phyloP scores from a whole-genome alignment of 1,140 invertebrate species.

The Dendrolimus kikuchii region DNA sequence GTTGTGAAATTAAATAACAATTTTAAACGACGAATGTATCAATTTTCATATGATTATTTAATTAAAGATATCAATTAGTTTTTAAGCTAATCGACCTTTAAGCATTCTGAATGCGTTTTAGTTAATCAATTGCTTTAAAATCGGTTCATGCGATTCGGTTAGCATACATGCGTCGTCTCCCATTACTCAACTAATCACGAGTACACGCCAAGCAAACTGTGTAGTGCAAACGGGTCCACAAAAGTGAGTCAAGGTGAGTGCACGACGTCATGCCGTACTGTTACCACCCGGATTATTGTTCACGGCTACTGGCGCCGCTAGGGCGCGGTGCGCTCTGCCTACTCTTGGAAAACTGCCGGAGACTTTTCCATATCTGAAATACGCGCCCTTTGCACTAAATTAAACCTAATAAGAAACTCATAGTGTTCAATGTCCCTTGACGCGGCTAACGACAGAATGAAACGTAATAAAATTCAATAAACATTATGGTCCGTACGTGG shows the following conservation, averaged over 20 bases:
- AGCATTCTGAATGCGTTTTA: not conserved
- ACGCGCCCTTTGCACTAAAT: slow-evolving; percentile 7
- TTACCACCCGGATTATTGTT: slow-evolving; percentile 56
- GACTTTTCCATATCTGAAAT: slow-evolving; percentile 13
- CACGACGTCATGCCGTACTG: slow-evolving; percentile 40
- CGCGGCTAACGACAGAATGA: not conserved
- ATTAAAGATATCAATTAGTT: not conserved
- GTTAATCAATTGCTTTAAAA: too few relatives aligned
- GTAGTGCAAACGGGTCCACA: slow-evolving; percentile 46
- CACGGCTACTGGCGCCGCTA: slow-evolving; percentile 23
- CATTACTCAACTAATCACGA: slow-evolving; percentile 48
- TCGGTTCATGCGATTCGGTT: slow-evolving; percentile 1
- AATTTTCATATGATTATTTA: too few relatives aligned
- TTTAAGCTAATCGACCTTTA: not conserved
- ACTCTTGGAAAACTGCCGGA: slow-evolving; percentile 21
- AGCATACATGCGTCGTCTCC: slow-evolving; percentile 20
- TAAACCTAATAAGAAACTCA: slow-evolving; percentile 8
- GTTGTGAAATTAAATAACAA: too few relatives aligned
- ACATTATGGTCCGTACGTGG: not conserved
- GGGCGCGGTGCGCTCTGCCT: slow-evolving; percentile 26
- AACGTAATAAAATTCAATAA: slow-evolving; percentile 2
- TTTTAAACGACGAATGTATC: too few relatives aligned
- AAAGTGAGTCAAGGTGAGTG: slow-evolving; percentile 64
- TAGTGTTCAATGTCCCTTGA: slow-evolving; percentile 10
- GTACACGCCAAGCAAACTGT: slow-evolving; percentile 36